These are phyloP conservation scores for Eleutherodactylus coqui DNA, from an alignment of 2,797 vertebrate genomes.

Conservation along the genomic window DNA sequence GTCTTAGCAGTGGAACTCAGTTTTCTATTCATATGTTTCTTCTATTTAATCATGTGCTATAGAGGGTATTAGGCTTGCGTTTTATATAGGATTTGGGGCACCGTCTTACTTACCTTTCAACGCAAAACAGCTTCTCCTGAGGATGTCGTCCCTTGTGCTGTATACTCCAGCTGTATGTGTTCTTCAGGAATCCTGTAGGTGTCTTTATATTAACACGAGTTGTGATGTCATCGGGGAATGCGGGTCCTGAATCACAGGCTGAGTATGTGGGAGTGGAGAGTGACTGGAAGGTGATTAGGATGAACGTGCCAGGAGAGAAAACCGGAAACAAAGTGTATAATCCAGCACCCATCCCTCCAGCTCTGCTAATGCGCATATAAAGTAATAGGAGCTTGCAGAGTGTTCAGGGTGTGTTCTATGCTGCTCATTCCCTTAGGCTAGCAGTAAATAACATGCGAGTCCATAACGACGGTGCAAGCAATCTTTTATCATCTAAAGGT, in stretches of 20 bases:
- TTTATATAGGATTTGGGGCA: too few species aligned
- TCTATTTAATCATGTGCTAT: neutral
- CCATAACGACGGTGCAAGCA: too few species aligned
- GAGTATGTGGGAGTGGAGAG: constrained; percentile 59
- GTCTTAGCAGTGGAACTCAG: neutral
- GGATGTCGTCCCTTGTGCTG: neutral
- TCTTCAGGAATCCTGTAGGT: neutral
- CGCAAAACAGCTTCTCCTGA: neutral
- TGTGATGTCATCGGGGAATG: constrained; percentile 31
- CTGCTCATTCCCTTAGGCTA: neutral
- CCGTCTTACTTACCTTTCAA: constrained; percentile 3
- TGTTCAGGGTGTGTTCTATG: neutral
- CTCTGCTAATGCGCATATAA: neutral
- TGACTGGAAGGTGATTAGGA: constrained; percentile 17
- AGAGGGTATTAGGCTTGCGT: too few species aligned
- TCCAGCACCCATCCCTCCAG: neutral
- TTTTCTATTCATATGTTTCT: neutral
- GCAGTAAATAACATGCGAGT: neutral
- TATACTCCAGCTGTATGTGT: neutral
- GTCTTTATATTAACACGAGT: constrained; percentile 26
- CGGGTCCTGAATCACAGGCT: constrained; percentile 51
- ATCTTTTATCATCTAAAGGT: too few species aligned
- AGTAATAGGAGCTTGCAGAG: constrained; percentile 22
- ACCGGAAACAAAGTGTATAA: neutral
- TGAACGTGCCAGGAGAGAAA: neutral